Evolutionary conservation across 2,113 vertebrate species (phyloP).

Genomic region (Ploceus nigricollis): DNA sequence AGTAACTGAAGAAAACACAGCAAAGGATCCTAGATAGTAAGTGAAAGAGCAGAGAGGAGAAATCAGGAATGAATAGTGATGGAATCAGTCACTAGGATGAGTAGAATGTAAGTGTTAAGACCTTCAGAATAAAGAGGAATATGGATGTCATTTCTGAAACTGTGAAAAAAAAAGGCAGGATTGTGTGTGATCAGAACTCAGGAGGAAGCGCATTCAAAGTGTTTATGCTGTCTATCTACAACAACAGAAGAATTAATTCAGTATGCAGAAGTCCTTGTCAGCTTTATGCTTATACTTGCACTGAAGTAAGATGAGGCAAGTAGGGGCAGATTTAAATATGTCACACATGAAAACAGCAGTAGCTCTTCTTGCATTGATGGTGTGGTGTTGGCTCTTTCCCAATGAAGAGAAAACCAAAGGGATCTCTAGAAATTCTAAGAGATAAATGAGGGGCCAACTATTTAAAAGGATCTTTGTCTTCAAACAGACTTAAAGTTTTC

Average conservation of each 20-base stretch:
- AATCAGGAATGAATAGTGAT: background rate
- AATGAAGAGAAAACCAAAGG: background rate
- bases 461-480: background rate
- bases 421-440: background rate
- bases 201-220: background rate
- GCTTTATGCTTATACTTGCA: background rate
- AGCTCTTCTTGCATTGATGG: background rate
- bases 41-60: background rate
- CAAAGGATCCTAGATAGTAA: background rate
- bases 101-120: background rate
- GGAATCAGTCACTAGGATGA: background rate
- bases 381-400: background rate
- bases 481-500: background rate
- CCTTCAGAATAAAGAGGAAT: background rate
- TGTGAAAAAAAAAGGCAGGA: background rate
- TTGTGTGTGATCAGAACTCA: background rate
- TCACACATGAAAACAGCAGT: background rate
- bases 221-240: background rate
- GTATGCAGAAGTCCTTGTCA: background rate
- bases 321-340: background rate
- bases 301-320: background rate
- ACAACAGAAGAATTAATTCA: background rate
- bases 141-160: background rate
- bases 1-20: background rate
- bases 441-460: background rate